Base-by-base conservation (phyloP, 1,140 invertebrate genomes). In the Micrasema minimum region DNA sequence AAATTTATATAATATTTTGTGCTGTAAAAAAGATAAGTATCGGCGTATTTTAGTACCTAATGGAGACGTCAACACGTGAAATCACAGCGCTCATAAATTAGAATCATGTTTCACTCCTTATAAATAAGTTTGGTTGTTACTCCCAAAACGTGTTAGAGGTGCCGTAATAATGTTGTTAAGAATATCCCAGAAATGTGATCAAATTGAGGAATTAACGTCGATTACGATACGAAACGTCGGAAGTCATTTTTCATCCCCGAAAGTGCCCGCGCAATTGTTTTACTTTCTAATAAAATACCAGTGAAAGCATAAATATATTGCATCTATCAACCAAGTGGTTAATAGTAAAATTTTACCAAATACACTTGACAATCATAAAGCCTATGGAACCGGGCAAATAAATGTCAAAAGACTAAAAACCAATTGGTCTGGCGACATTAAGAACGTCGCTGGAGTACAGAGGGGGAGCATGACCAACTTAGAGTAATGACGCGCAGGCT, bases 161-260 rank as follows among this genome's bases (percentile, higher is more conserved):
- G 14, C 37, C 18, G 11, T 61, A 61, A 61, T 61, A 20, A 43
- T 18, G 38, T 12, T 22, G 57, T 61, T 61, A 38, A 12, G 37
- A 61, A 61, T 61, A 35, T 10, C 37, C 16, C 57, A 61, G 43
- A 61, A 61, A 11, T 41, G 23, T 26, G 16, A 43, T 41, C 57
- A 22, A 61, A 61, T 61, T 61, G 43, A 41, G 57, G 43, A 61
- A 61, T 61, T 61, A 43, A 61, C 18, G 37, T 20, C 57, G 57
- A 23, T 61, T 61, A 20, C 38, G 38, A 61, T 43, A 41, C 38
- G 18, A 41, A 20, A 18, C n/a, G 57, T 43, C 57, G 57, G 57
- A 61, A 61, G 57, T 41, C 57, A 61, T 61, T 61, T 61, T 61
- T 61, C 57, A 61, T 16, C 35, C 16, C 2, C 18, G 37, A 61